These are phyloP conservation scores for Masticophis lateralis DNA, from an alignment of 2,797 vertebrate genomes.

Conservation along the genomic window DNA sequence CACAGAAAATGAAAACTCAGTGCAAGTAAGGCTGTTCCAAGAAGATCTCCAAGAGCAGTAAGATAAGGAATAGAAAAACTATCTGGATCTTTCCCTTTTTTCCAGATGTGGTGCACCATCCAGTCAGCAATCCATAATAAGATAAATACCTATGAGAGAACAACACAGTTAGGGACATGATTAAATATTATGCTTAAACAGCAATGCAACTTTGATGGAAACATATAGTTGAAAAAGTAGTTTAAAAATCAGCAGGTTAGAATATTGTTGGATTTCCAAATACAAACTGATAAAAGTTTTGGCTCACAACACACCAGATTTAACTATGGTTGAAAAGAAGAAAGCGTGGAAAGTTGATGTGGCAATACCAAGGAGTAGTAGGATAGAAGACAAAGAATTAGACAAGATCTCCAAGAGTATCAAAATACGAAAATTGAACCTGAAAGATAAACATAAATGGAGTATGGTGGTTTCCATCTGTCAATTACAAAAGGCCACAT, in stretches of 20 bases:
- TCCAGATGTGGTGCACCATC: conserved; percentile 98
- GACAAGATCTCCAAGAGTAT: background rate
- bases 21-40: conserved; percentile 92
- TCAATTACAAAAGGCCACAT: background rate
- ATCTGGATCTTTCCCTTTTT: conserved; percentile 93
- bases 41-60: conserved; percentile 90
- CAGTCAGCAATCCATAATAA: conserved; percentile 91
- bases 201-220: background rate
- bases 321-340: background rate
- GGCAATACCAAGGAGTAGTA: background rate
- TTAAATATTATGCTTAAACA: background rate
- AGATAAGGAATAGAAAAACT: conserved; percentile 98
- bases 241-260: background rate
- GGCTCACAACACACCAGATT: background rate
- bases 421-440: background rate
- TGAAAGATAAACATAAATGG: background rate
- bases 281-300: background rate
- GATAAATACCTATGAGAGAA: conserved; percentile 80
- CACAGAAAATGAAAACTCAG: conserved; percentile 94
- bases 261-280: background rate
- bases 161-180: conserved; percentile 16
- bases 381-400: background rate
- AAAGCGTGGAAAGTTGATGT: background rate
- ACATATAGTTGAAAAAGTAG: background rate
- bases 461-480: background rate